Conservation (phyloP, 2,113 vertebrate genomes). For the Tringa solitaria region DNA sequence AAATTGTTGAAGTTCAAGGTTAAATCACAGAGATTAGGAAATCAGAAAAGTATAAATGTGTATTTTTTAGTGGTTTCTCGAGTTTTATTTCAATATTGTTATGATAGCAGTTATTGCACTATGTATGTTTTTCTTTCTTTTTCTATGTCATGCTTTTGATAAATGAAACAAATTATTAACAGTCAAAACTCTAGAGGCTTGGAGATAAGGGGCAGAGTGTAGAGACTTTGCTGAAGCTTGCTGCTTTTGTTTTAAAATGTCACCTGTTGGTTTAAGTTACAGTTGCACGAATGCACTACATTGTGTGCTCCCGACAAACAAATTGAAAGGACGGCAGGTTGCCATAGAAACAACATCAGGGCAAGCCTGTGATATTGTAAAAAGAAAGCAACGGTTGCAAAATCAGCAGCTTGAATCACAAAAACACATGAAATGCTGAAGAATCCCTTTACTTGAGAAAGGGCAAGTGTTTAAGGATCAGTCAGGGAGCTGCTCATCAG, state of each 20-base stretch:
- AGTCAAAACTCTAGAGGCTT: neutral
- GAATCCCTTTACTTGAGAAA: neutral
- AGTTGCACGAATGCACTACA: neutral
- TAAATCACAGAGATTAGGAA: neutral
- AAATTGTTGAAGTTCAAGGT: neutral
- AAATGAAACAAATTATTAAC: neutral
- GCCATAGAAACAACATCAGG: constrained; percentile 28
- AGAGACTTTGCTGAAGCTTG: neutral
- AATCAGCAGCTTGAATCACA: constrained; percentile 12
- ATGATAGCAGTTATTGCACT: neutral
- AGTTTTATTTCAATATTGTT: neutral
- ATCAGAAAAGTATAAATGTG: neutral
- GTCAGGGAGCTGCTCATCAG: neutral
- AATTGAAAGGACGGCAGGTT: constrained; percentile 3
- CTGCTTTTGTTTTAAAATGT: neutral
- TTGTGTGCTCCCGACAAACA: neutral
- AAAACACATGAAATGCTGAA: neutral
- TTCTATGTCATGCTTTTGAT: neutral
- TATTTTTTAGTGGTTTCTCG: neutral
- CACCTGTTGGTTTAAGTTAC: neutral
- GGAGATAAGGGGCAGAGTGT: neutral
- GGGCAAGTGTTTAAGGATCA: neutral
- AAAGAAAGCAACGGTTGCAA: neutral
- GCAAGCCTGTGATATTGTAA: neutral
- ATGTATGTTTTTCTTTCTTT: neutral